These are phyloP conservation scores for Drosophila pegasa DNA, from an alignment of 2,888 invertebrate genomes.

Conservation along the genomic window DNA sequence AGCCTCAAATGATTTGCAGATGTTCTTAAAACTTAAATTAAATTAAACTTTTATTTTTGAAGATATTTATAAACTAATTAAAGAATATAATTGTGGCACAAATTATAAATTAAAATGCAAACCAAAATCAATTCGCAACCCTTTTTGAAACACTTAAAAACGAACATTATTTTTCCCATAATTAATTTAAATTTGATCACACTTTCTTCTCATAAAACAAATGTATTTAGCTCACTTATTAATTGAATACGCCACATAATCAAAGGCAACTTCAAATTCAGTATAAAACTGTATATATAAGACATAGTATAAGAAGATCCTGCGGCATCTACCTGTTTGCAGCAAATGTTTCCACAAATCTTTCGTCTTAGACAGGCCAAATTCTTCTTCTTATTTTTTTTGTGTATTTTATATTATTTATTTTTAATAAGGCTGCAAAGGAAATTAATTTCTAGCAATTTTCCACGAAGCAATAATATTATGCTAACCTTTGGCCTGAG, in stretches of 20 bases:
- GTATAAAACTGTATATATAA: not conserved
- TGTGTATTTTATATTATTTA: conserved; percentile 64
- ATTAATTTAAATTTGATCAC: too few species aligned
- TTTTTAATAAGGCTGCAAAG: conserved; percentile 77
- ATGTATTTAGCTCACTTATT: too few species aligned
- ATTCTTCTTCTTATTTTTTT: conserved; percentile 11
- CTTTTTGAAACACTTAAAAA: too few species aligned
- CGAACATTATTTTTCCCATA: too few species aligned
- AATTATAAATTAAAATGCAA: too few species aligned
- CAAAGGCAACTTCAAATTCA: not conserved
- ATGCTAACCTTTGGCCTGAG: conserved; percentile 63
- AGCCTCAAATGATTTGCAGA: not conserved
- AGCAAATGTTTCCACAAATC: conserved; percentile 17
- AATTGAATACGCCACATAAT: not conserved
- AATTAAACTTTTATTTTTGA: too few species aligned
- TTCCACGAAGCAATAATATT: conserved; percentile 72
- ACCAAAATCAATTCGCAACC: too few species aligned
- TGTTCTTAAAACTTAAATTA: not conserved
- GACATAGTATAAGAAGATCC: not conserved
- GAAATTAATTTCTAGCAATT: conserved; percentile 80
- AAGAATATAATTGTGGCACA: too few species aligned
- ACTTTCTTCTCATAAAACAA: too few species aligned
- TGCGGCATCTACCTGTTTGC: conserved; percentile 38
- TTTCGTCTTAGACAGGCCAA: conserved; percentile 26
- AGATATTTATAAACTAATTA: too few species aligned